Evolutionary conservation across 2,888 invertebrate genomes (phyloP), one percentile per base, ranked within the genome.

Genomic region (Cacoxenus indagator): DNA sequence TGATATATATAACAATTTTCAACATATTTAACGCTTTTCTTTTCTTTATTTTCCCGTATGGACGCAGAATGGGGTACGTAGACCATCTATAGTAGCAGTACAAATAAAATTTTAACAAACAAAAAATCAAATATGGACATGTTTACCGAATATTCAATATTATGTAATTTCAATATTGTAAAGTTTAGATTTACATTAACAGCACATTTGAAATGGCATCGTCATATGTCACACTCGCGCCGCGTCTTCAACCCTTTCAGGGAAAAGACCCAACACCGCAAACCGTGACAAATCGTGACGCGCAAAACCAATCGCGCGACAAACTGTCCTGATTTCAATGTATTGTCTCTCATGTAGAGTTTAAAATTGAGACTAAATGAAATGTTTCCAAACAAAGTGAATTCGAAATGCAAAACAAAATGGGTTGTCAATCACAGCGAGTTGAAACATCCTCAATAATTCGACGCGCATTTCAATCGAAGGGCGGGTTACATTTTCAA

Each of bases 11-110:
- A 31, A 66, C 45, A 54, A 31, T 46, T 65, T 65, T 65, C 19
- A 67, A 48, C 27, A 9, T 11, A 62, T 62, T 43, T 27, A 31
- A 17, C 6, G 2, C 48, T 67, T 31, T 66, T 45, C 24, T 57
- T 72, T 72, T 67, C 66, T 74, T 70, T 65, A 31, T 54, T 51
- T 57, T 65, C 67, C 67, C 69, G 27, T 37, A 31, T 48, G 43
- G 45, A 5, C 51, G 59, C 65, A 87, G 87, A 83, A 87, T 77
- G 87, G 87, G 78, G 87, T 87, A 83, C 87, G 87, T 85, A 70
- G 67, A 68, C 26, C 11, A n/a, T 17, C 29, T 24, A 24, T 64
- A 19, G 22, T 45, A 43, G 14, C 9, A 31, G 31, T 31, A 31
- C 37, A 37, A 4, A 37, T n/a, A n/a, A n/a, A n/a, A n/a, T n/a